Evolutionary conservation across 2,113 vertebrate genomes (phyloP), one percentile per base, ranked within the genome.

Genomic region (Struthio camelus): DNA sequence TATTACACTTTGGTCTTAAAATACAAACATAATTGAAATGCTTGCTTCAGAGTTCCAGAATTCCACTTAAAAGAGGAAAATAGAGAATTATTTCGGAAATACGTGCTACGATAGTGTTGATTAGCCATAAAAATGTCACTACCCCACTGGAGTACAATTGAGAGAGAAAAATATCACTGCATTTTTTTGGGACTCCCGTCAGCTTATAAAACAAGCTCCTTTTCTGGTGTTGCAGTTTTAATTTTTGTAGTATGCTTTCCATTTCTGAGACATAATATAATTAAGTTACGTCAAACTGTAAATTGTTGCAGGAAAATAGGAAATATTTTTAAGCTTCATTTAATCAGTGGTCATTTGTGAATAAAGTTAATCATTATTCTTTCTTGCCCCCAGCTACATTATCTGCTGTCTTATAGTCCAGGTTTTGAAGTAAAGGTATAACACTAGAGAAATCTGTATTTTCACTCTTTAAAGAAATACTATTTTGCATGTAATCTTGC

Each of bases 71-170:
- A 77, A 83, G 36, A 67, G 42, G 61, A 64, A 38, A 90, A 58
- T 84, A 36, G 51, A 80, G 78, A 50, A 34, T 13, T 87, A 73
- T 77, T 97, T 94, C 75, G 78, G 38, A 30, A 77, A 28, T 54
- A n/a, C 19, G 10, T 78, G 72, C 85, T 78, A 46, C 32, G 82
- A 44, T 30, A 42, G 24, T 48, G 67, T 83, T 69, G 51, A 81
- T 94, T 94, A 87, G 87, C 12, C 64, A 42, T n/a, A 84, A 90
- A 95, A 96, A 65, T 82, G 64, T 93, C 76, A 44, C 36, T 14
- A 38, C 42, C 19, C 65, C 1, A 1, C 18, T 85, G 61, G 38
- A 93, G 32, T 79, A 76, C 19, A 36, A 72, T 87, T 78, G 38
- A 30, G 38, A 87, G 48, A 87, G 18, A 6, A 14, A 66, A 87